Conservation (phyloP, 2,113 vertebrate species). For the Jacana jacana region DNA sequence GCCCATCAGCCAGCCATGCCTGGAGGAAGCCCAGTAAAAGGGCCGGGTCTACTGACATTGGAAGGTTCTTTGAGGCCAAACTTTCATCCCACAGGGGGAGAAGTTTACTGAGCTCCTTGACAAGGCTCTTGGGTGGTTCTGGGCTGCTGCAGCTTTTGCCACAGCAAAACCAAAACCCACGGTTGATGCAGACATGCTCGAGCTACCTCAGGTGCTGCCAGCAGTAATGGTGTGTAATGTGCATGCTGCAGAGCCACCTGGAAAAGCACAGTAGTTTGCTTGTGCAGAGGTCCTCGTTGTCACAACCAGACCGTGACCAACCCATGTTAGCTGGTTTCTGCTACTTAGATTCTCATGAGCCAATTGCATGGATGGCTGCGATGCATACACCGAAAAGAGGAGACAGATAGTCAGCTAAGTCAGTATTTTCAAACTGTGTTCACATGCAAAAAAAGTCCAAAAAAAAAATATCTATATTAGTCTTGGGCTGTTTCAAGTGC, state of each 20-base stretch:
- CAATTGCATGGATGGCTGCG: rapidly evolving
- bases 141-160: not conserved
- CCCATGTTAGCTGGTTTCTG: not conserved
- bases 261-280: not conserved
- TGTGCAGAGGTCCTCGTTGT: rapidly evolving
- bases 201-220: not conserved
- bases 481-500: not conserved
- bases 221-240: no score
- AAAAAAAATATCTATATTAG: not conserved
- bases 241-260: rapidly evolving
- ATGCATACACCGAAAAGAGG: not conserved
- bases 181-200: rapidly evolving
- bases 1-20: rapidly evolving
- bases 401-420: not conserved
- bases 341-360: rapidly evolving
- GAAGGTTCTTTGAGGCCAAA: not conserved
- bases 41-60: not conserved
- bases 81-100: not conserved
- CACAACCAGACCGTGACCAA: not conserved
- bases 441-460: not conserved
- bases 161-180: rapidly evolving
- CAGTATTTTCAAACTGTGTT: not conserved
- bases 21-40: not conserved
- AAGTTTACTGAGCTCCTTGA: not conserved
- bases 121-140: rapidly evolving